Percentiles rank a stretch among this genome's conserved stretches.
Conservation (phyloP, 2,113 vertebrate species). For the Chaetura pelagica region DNA sequence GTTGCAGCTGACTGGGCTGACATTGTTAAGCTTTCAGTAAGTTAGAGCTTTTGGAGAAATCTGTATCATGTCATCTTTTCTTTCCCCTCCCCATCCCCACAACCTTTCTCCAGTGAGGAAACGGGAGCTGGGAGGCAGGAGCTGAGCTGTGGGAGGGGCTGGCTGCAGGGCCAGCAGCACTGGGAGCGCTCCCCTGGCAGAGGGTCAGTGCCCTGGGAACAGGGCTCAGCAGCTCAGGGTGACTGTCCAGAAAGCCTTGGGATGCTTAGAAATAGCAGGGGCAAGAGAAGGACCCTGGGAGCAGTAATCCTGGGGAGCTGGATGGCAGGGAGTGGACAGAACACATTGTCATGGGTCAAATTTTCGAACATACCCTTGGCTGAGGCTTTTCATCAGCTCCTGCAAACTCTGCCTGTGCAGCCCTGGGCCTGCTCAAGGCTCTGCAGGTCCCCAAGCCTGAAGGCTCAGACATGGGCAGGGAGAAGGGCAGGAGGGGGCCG, state of each 20-base stretch:
- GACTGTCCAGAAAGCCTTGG: background rate
- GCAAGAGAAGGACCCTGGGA: background rate
- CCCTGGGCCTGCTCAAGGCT: background rate
- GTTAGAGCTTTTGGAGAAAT: conserved; percentile 73
- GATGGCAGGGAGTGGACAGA: background rate
- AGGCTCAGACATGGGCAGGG: background rate
- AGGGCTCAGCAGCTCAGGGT: background rate
- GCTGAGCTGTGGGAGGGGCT: background rate
- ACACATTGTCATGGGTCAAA: background rate
- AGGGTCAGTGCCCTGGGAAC: rapidly evolving
- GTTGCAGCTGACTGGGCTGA: conserved; percentile 92
- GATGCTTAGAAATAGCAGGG: background rate
- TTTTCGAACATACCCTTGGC: background rate
- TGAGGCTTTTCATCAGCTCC: background rate
- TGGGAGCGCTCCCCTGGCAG: rapidly evolving
- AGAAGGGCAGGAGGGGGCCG: background rate
- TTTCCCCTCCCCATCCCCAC: conserved; percentile 43
- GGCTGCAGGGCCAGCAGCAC: background rate
- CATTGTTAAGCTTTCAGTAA: conserved; percentile 92
- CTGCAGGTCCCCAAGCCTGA: background rate
- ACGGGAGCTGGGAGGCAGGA: background rate
- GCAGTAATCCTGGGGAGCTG: background rate
- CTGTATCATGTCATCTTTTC: conserved; percentile 54
- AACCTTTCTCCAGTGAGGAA: conserved; percentile 54
- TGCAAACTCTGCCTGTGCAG: background rate